Base-by-base conservation (phyloP, 92 coral and sea anemone species). In the Umimayanthus kanabou region DNA sequence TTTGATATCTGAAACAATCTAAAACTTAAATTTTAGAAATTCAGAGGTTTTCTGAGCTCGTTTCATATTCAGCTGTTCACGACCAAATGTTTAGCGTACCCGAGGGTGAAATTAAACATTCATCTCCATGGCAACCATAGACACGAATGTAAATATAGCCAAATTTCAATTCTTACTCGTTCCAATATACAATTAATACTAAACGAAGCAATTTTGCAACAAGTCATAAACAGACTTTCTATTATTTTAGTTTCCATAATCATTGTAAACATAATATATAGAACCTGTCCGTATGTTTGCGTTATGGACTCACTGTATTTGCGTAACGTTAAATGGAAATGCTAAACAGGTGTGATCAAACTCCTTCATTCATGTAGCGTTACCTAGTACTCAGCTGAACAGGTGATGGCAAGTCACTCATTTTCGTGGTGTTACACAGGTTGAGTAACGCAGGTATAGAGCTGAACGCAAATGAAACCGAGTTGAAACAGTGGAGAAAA, bases 401-500 rank as follows among this genome's bases (percentile, higher is more conserved):
- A 72, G 76, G 76, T 80, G 61, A 49, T 53, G 8, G 16, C 15
- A 28, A 47, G 57, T 28, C 11, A 14, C 30, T 39, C 37, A n/a
- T 20, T 77, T 64, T 37, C 14, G 10, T 53, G 16, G 6, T 10
- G 20, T 66, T 11, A 2, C 57, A 39, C 89, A 95, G 98, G 90
- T 80, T 95, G 26, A 83, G 85, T 14, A 88, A 85, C 57, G 90
- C 93, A 23, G 90, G 90, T 37, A 69, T 91, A 9, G 95, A 93
- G 73, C 91, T 93, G 28, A 93, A 88, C 9, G 87, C 96, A 6
- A 90, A 88, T 22, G 94, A 94, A 85, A 88, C 85, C 75, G 96
- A 93, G 88, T 87, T 93, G 1, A 89, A 81, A 77, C 88, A 94
- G 53, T 88, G 88, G 53, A 86, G 78, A 61, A 90, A 90, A 73